Conservation (phyloP, 2,888 invertebrate species). For the Magallana nippona region DNA sequence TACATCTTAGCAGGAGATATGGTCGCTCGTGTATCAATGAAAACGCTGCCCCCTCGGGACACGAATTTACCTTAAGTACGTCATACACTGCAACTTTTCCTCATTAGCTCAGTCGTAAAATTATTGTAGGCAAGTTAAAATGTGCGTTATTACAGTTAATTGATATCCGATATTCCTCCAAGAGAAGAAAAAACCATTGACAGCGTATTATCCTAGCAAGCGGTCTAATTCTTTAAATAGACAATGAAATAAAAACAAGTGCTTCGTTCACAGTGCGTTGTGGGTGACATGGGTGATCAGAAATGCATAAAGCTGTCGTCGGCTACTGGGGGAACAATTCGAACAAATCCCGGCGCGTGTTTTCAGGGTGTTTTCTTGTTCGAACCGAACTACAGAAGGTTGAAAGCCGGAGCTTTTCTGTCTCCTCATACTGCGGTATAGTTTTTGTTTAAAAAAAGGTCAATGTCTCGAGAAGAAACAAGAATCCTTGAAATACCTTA, state of each 20-base stretch:
- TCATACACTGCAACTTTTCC: conserved; percentile 26
- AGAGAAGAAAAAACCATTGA: conserved; percentile 33
- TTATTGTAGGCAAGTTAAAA: conserved; percentile 30
- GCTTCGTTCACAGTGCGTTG: conserved; percentile 12
- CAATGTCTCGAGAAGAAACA: background rate
- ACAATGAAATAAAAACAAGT: conserved; percentile 25
- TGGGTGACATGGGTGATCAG: conserved; percentile 14
- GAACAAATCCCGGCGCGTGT: conserved; percentile 22
- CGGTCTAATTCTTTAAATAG: conserved; percentile 33
- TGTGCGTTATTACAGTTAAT: conserved; percentile 30
- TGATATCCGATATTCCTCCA: conserved; percentile 27
- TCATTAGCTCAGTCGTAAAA: conserved; percentile 24
- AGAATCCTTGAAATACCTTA: conserved; percentile 9
- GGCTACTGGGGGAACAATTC: conserved; percentile 15
- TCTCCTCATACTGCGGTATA: background rate
- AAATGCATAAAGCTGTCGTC: conserved; percentile 11
- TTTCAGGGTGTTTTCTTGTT: conserved; percentile 26
- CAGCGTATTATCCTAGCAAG: conserved; percentile 33
- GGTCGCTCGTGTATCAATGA: conserved; percentile 21
- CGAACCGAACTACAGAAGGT: background rate
- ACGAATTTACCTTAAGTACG: conserved; percentile 16
- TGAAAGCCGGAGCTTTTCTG: background rate
- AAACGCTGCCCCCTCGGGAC: background rate
- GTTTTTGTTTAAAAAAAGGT: background rate
- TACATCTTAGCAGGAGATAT: conserved; percentile 31